Evolutionary conservation across 64 coral and sea anemone species (phyloP).

Genomic region (Anthopleura sola): DNA sequence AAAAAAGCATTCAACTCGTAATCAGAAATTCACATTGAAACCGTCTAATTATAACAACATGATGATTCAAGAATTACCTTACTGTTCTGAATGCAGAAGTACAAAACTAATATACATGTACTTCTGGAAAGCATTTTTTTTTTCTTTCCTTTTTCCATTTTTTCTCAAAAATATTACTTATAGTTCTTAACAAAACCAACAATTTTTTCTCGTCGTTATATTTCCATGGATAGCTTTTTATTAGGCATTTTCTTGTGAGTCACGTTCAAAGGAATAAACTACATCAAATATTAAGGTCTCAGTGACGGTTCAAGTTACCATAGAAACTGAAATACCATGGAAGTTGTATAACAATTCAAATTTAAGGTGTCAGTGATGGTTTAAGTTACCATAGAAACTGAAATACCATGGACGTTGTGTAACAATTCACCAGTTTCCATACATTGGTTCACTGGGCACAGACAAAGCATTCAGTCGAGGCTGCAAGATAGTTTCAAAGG

Average conservation of each 20-base stretch:
- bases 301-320: not conserved
- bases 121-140: no score
- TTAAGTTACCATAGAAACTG: not conserved
- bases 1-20: not conserved
- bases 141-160: no score
- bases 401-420: not conserved
- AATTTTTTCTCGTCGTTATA: no score
- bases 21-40: not conserved
- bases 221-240: no score
- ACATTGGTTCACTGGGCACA: no score
- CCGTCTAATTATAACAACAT: not conserved
- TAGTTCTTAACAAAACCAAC: no score
- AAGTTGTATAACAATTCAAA: not conserved
- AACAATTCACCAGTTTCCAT: not conserved
- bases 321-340: not conserved
- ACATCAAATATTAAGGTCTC: not conserved
- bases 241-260: not conserved
- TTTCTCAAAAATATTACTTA: no score
- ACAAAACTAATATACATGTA: no score
- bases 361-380: not conserved
- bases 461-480: no score
- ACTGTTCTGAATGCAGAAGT: not conserved
- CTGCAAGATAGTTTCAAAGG: no score
- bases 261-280: not conserved
- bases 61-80: not conserved